Evolutionary conservation across 2,113 vertebrate species (phyloP).

Genomic region (Pimephales promelas): DNA sequence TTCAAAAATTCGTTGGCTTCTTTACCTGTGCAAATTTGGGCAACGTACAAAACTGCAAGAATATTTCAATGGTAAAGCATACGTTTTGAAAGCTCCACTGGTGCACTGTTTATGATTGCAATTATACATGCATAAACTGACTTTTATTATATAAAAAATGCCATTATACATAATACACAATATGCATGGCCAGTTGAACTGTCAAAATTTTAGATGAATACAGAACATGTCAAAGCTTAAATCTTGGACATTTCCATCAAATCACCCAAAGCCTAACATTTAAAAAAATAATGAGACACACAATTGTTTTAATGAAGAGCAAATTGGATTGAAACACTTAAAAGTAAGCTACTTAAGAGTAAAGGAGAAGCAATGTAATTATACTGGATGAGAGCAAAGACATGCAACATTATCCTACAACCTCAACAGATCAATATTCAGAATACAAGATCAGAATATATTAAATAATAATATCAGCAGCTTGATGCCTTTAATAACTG

Average conservation of each 20-base stretch:
- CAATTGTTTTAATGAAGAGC: neutral
- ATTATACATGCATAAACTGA: neutral
- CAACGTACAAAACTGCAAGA: neutral
- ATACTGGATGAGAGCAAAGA: neutral
- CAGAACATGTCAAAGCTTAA: neutral
- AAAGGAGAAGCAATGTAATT: neutral
- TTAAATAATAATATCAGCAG: slow-evolving; percentile 13
- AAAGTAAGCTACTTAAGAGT: slow-evolving; percentile 30
- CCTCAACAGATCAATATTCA: neutral
- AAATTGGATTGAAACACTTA: slow-evolving; percentile 26
- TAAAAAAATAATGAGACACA: neutral
- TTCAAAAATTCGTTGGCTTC: neutral
- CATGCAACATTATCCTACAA: neutral
- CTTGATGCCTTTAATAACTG: slow-evolving; percentile 28
- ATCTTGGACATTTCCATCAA: neutral
- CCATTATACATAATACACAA: no score
- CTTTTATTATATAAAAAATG: no score
- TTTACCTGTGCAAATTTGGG: neutral
- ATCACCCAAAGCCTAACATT: neutral
- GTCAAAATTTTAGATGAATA: neutral
- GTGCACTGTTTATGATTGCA: neutral
- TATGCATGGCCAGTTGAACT: no score
- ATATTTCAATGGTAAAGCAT: neutral
- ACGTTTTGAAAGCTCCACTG: neutral
- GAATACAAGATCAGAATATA: neutral